Base-by-base conservation (phyloP, 2,113 vertebrate species). In the Nannospalax galili region DNA sequence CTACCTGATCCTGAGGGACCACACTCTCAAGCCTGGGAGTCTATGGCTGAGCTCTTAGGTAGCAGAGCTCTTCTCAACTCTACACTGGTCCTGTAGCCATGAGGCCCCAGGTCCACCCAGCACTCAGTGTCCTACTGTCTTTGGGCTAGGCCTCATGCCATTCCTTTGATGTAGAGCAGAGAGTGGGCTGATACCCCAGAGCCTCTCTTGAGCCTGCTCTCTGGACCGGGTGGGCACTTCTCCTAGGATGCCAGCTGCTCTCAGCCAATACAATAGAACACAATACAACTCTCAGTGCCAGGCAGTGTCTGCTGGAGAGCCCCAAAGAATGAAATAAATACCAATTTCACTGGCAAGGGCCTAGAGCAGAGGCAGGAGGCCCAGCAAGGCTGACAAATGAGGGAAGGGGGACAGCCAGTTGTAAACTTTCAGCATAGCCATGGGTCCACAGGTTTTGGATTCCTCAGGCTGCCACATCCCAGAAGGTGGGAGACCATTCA, bases 271-370 rank as follows among this genome's bases (percentile, higher is more conserved):
- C 91, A 90, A 88, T 26, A 93, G 73, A 70, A 28, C 30, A 64
- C 16, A 37, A n/a, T 35, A 65, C 58, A 90, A 81, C 40, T 56
- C 87, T 95, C 65, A 3, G 96, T 97, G 89, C 86, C 92, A 90
- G 96, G 95, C 95, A 7, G 86, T 95, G 97, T 75, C 96, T 95
- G 94, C 48, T 78, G 14, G 26, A 0, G 1, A 56, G 28, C 79
- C 67, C 74, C 73, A 35, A 79, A 75, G 82, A 82, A 26, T 67
- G 89, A 65, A 82, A 86, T 88, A 95, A 84, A 62, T 80, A 87
- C 11, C 60, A 67, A 8, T 56, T 35, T 79, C 79, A 5, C 2
- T 95, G 88, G 81, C 92, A 82, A 94, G 80, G 85, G 42, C 67
- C 37, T 0, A 4, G 45, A n/a, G 70, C 72, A 69, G 84, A 45